Evolutionary conservation across 2,888 invertebrate genomes (phyloP).

Genomic region (Malthinus flaveolus): DNA sequence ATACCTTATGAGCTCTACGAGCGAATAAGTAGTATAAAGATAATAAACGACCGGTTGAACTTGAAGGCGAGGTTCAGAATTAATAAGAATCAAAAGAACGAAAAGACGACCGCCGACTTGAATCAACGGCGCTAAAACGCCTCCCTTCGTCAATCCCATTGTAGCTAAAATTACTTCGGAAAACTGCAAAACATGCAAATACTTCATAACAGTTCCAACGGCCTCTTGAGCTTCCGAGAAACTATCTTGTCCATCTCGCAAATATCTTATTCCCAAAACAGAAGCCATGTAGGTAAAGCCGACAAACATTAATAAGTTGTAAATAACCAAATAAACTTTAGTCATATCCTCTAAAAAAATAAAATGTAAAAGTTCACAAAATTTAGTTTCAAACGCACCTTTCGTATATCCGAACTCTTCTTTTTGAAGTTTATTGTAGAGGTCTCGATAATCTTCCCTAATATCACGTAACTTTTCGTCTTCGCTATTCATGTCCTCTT

Average conservation of each 20-base stretch:
- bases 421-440: conserved; percentile 72
- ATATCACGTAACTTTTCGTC: conserved; percentile 68
- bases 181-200: conserved; percentile 80
- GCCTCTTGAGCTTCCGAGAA: conserved; percentile 71
- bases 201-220: conserved; percentile 77
- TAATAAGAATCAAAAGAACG: conserved; percentile 76
- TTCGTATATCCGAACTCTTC: conserved; percentile 78
- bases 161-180: conserved; percentile 89
- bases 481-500: conserved; percentile 63
- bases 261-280: conserved; percentile 75
- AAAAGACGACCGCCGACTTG: conserved; percentile 79
- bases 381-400: conserved; percentile 56
- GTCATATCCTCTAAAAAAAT: conserved; percentile 69
- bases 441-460: conserved; percentile 75
- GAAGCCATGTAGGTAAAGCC: conserved; percentile 78
- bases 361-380: conserved; percentile 11
- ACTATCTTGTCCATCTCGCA: conserved; percentile 72
- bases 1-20: conserved; percentile 82
- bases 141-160: conserved; percentile 85
- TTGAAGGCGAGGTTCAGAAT: conserved; percentile 84
- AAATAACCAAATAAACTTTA: conserved; percentile 83
- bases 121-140: conserved; percentile 69
- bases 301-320: conserved; percentile 88
- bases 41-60: conserved; percentile 85
- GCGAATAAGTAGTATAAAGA: conserved; percentile 82